Percentiles rank a stretch among this genome's conserved stretches.
phyloP scores from a whole-genome alignment of 2,888 invertebrate species.

The Diarsia brunnea region DNA sequence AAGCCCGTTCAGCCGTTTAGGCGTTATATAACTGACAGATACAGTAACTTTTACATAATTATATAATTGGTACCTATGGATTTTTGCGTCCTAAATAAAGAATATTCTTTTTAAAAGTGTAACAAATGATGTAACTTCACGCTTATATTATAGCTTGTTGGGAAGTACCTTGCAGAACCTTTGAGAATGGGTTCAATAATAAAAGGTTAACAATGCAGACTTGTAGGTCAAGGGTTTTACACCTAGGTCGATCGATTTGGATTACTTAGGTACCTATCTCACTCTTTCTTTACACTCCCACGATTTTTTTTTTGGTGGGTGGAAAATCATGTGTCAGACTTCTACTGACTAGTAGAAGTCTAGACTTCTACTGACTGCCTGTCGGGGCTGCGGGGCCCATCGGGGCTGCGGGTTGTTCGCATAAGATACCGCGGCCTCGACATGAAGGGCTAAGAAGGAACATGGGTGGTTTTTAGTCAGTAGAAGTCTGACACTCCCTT shows the following conservation, averaged over 20 bases:
- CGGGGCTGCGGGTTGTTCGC: too few species aligned
- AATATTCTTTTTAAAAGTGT: background rate
- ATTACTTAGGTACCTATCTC: background rate
- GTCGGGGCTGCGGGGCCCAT: too few species aligned
- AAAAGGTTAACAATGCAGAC: conserved; percentile 19
- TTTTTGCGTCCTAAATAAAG: background rate
- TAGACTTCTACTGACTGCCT: too few species aligned
- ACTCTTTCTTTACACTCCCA: too few species aligned
- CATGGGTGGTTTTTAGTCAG: too few species aligned
- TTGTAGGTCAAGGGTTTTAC: conserved; percentile 14
- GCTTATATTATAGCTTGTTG: background rate
- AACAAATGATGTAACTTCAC: background rate
- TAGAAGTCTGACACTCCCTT: too few species aligned
- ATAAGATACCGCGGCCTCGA: too few species aligned
- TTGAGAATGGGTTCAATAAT: background rate
- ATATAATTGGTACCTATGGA: background rate
- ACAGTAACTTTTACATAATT: background rate
- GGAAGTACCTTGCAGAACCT: background rate
- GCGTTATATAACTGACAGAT: background rate
- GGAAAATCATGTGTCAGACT: too few species aligned
- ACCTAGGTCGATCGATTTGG: background rate
- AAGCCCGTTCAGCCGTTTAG: background rate
- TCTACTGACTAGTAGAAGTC: too few species aligned
- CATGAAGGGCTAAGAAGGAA: too few species aligned
- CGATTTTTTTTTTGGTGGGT: too few species aligned